Conservation (phyloP, 2,113 vertebrate genomes). For the Smithornis capensis region DNA sequence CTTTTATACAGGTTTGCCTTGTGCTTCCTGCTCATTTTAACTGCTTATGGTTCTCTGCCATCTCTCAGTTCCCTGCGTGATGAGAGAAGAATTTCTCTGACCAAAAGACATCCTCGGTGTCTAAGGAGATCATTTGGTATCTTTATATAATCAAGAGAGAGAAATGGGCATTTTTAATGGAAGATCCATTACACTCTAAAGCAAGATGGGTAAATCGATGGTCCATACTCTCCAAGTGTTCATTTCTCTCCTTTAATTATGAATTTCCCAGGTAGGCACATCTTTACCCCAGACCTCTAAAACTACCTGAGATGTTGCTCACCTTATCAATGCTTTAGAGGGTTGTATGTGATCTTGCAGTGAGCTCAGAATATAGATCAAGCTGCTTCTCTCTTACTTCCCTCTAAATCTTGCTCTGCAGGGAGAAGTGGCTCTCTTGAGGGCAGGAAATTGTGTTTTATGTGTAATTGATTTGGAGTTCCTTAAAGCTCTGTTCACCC, state of each 20-base stretch:
- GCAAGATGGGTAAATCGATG: neutral
- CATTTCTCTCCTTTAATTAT: neutral
- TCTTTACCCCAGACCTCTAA: neutral
- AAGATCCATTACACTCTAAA: neutral
- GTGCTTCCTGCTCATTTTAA: neutral
- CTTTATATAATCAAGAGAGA: neutral
- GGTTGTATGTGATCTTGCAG: neutral
- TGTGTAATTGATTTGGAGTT: neutral
- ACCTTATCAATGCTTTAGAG: neutral
- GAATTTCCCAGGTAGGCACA: neutral
- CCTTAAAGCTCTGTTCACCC: neutral
- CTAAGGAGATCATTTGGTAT: neutral
- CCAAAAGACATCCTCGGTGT: accelerated
- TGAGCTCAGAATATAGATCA: neutral
- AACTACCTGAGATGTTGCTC: neutral
- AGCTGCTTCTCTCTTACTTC: neutral
- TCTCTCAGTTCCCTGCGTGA: neutral
- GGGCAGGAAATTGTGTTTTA: neutral
- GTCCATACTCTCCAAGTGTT: neutral
- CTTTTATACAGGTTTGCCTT: neutral
- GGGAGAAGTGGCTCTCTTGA: neutral
- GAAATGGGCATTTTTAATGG: neutral
- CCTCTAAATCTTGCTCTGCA: neutral
- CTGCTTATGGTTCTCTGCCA: neutral
- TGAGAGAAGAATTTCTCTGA: neutral